phyloP scores from a whole-genome alignment of 2,113 vertebrate species.

The Grammomys surdaster region DNA sequence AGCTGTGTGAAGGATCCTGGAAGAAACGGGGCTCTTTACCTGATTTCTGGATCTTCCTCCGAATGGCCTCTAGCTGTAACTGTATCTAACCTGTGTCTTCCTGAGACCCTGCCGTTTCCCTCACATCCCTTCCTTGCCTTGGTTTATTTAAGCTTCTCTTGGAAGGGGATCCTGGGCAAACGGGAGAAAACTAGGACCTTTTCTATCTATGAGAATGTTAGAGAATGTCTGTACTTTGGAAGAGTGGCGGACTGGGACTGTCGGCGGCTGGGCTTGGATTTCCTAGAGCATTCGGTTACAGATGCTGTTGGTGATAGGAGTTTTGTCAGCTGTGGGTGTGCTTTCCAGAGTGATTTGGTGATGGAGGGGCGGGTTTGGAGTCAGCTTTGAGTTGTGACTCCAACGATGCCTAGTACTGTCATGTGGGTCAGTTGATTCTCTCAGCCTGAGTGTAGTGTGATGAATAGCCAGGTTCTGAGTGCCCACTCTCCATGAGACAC shows the following conservation, averaged over 20 bases:
- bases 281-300: constrained; percentile 58
- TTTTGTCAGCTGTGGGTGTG: not conserved
- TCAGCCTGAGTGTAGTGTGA: not conserved
- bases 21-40: constrained; percentile 33
- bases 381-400: constrained; percentile 33
- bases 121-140: not conserved
- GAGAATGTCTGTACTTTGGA: constrained; percentile 30
- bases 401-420: not conserved
- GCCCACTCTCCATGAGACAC: not conserved
- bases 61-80: not conserved
- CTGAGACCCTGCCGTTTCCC: not conserved
- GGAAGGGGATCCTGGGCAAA: not conserved
- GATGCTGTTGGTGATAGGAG: not conserved
- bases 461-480: not conserved
- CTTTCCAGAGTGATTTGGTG: not conserved
- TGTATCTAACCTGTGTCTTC: not conserved
- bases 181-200: not conserved
- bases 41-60: constrained; percentile 47
- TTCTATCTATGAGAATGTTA: constrained; percentile 31
- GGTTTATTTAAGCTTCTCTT: constrained; percentile 14
- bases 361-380: not conserved
- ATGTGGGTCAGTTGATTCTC: not conserved
- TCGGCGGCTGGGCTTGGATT: not conserved
- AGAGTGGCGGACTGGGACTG: constrained; percentile 34
- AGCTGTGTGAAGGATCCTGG: constrained; percentile 60